phyloP scores from a whole-genome alignment of 2,888 invertebrate genomes.

The Drosophila subquinaria region DNA sequence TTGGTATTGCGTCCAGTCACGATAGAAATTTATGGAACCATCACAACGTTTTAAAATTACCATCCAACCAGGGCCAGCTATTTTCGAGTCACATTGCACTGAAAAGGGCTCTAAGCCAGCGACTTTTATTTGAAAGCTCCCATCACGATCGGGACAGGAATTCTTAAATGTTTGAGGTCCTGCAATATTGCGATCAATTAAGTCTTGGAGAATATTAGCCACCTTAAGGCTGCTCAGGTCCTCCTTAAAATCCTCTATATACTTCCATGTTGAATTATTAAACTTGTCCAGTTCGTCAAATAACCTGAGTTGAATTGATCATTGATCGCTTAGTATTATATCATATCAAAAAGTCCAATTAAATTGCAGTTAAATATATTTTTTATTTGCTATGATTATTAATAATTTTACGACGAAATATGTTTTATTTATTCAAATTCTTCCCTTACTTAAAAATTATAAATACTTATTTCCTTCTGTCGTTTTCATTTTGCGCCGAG shows the following conservation, averaged over 20 bases:
- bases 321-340: background rate
- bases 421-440: too few species aligned
- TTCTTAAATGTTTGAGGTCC: background rate
- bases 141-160: background rate
- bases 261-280: background rate
- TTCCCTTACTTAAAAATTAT: background rate
- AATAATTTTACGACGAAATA: too few species aligned
- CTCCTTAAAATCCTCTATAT: background rate
- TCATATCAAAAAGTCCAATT: too few species aligned
- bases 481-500: background rate
- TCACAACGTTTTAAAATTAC: conserved; percentile 9
- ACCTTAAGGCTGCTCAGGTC: background rate
- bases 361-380: too few species aligned
- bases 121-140: background rate
- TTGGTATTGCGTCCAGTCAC: conserved; percentile 3
- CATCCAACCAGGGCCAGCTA: conserved; percentile 4
- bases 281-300: background rate
- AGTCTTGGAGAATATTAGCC: background rate
- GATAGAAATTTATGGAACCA: conserved; percentile 3
- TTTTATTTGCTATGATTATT: too few species aligned
- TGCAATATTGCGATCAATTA: conserved; percentile 6
- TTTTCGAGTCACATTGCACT: background rate
- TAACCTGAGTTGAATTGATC: background rate
- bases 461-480: background rate
- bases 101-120: background rate